A percentile compares a stretch with the other conserved stretches of the same genome.
Evolutionary conservation across 2,888 invertebrate genomes (phyloP).

Genomic region (Cotesia congregata): DNA sequence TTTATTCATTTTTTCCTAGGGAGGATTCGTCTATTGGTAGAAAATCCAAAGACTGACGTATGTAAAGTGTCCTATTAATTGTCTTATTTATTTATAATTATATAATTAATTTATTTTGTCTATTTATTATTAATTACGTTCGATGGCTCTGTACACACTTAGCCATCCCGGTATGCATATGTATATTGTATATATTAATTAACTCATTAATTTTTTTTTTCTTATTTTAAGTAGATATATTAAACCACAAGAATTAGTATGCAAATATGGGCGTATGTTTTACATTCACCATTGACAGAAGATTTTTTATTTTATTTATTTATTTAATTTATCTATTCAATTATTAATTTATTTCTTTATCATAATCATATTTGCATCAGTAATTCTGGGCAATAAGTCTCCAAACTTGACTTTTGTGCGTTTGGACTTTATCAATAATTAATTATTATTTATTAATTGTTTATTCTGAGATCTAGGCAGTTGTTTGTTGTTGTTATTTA

Average conservation of each 20-base stretch:
- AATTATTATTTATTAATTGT: constrained; percentile 59
- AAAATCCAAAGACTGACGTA: neutral
- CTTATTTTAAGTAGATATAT: constrained; percentile 39
- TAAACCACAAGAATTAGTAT: constrained; percentile 13
- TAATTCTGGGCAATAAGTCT: constrained; percentile 45
- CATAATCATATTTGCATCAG: constrained; percentile 13
- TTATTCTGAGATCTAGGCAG: constrained; percentile 67
- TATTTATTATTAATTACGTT: neutral
- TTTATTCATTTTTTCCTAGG: constrained; percentile 11
- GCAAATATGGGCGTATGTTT: constrained; percentile 18
- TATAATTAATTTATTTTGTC: constrained; percentile 15
- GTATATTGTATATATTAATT: constrained; percentile 3
- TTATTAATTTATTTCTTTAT: constrained; percentile 12
- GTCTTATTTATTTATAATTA: constrained; percentile 22
- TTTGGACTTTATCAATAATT: constrained; percentile 62
- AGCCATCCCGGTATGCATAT: constrained; percentile 25
- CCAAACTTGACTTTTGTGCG: constrained; percentile 68
- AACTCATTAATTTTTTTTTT: constrained; percentile 46
- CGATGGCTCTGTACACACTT: constrained; percentile 40
- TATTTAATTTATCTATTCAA: constrained; percentile 16
- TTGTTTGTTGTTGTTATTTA: constrained; percentile 60
- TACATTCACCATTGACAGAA: constrained; percentile 17
- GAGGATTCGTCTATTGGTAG: constrained; percentile 7
- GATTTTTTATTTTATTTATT: neutral
- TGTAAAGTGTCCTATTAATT: constrained; percentile 22